Evolutionary conservation across 2,888 invertebrate species (phyloP), one percentile per base, ranked within the genome.

Genomic region (Acanthoscelides obtectus): DNA sequence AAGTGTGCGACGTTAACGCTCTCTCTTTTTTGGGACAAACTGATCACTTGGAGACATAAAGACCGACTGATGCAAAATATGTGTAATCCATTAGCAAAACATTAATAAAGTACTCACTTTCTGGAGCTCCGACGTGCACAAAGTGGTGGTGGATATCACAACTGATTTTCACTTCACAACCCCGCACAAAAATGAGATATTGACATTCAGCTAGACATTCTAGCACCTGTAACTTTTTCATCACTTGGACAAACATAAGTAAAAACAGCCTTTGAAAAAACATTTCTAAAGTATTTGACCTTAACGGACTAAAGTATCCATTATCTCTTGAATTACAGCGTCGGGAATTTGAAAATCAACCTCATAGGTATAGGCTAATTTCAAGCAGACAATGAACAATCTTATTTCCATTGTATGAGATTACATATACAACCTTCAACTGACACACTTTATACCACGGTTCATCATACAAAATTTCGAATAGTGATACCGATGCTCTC

Each of bases 221-320:
- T n/a, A 25, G 3, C 25, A 25, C 45, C 6, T 6, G 17, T 17
- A 45, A 17, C 45, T 6, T n/a, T n/a, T n/a, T 45, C 12, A 45
- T 45, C 45, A 45, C 45, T 45, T 17, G 45, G 45, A 45, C 45
- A 45, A 79, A 70, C 72, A 75, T 80, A 80, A 79, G 79, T 81
- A 70, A 79, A 80, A 81, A 83, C 82, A 82, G 82, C 83, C 83
- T 82, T 82, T 77, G 75, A 75, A 80, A 76, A 74, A 73, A 74
- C 76, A 63, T 64, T 69, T 4, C 45, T 45, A 45, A 45, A n/a
- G n/a, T n/a, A n/a, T n/a, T n/a, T n/a, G n/a, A n/a, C n/a, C n/a
- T n/a, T n/a, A n/a, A n/a, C n/a, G n/a, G n/a, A n/a, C n/a, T n/a
- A n/a, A n/a, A 45, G 45, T 45, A 45, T 45, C 5, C 45, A 25